Base-by-base conservation (phyloP, 2,888 invertebrate species). In the Stenoptilia bipunctidactyla region DNA sequence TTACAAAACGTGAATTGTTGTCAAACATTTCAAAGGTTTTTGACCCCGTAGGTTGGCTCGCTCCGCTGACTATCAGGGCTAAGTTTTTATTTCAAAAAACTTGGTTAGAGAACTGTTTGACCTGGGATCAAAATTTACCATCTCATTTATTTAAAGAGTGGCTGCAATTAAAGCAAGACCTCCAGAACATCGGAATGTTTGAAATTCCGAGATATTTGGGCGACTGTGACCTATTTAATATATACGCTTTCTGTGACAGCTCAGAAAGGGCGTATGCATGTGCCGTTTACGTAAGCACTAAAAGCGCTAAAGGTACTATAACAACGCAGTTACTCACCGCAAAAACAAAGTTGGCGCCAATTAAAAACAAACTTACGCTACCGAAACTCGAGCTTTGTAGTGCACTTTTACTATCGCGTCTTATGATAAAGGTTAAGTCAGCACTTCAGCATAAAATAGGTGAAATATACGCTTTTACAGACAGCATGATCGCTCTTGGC, bases 11-110 rank as follows among this genome's bases (percentile, higher is more conserved):
- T 13, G 9, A 34, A 33, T 34, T 45, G 30, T 25, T 45, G 15
- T 43, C 42, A 1, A 13, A 43, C 9, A 48, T 48, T 13, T 45
- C 46, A 15, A 42, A 42, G 13, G 27, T 44, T 13, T 48, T 39
- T 25, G 48, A 48, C 37, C 46, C 45, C 1, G 13, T 45, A 3
- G 45, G 47, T 3, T 47, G 47, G 44, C 13, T 46, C 13, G 38
- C 45, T 12, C 45, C 45, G 6, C 13, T 34, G 6, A 34, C 34
- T 34, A 13, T 34, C 13, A 40, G 35, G 34, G 42, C 42, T 13
- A 45, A 45, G 15, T 2, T 45, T 15, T 6, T 41, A 2, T 45
- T 45, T 41, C 45, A 41, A 39, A 37, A 33, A 13, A 39, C 39
- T 1, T 45, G 45, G 42, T 14, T 14, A 34, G 9, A 9, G 13